Evolutionary conservation across 2,113 vertebrate genomes (phyloP).

Genomic region (Setophaga kirtlandii): DNA sequence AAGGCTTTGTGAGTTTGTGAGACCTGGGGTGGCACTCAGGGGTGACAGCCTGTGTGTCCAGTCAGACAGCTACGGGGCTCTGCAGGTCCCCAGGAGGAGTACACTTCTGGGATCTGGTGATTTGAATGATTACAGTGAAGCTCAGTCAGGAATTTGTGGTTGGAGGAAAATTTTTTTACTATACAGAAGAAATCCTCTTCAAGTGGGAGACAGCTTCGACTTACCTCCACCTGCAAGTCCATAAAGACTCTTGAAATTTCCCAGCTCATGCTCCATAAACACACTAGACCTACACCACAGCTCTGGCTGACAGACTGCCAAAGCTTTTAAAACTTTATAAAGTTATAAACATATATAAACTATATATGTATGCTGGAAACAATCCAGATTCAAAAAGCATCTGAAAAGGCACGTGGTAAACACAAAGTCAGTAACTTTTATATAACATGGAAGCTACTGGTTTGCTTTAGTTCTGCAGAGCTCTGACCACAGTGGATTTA

Average conservation of each 20-base stretch:
- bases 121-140: background rate
- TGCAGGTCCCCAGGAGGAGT: background rate
- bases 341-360: constrained; percentile 23
- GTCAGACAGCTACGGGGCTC: background rate
- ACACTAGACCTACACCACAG: background rate
- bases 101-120: background rate
- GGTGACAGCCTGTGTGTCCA: background rate
- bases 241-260: background rate
- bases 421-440: background rate
- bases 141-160: background rate
- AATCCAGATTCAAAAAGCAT: background rate
- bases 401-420: background rate
- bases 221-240: background rate
- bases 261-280: background rate
- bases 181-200: background rate
- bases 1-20: background rate
- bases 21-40: background rate
- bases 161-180: background rate
- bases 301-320: background rate
- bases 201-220: background rate
- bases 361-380: background rate
- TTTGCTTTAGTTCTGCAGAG: background rate
- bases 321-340: constrained; percentile 42
- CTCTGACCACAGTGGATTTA: background rate
- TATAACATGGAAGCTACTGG: background rate